Conservation (phyloP, 1,140 invertebrate genomes). For the Trichogramma pretiosum region DNA sequence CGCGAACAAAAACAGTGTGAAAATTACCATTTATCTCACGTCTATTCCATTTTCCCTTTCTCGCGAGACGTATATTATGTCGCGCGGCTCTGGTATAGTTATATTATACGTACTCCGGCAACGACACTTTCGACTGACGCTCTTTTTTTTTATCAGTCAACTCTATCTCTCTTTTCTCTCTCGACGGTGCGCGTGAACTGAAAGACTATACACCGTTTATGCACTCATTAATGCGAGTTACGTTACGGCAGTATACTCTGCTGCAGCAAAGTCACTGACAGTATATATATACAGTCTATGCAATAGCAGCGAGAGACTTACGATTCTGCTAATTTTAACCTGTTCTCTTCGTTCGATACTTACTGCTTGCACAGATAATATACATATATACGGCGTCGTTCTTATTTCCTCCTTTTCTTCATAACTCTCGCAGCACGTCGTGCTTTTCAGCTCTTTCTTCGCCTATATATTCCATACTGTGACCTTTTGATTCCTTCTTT, state of each 20-base stretch:
- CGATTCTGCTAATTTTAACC: slow-evolving; percentile 23
- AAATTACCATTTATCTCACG: slow-evolving; percentile 2
- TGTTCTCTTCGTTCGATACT: neutral
- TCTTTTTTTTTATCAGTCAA: no score
- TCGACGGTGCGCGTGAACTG: no score
- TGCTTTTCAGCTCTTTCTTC: neutral
- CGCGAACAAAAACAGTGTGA: slow-evolving; percentile 5
- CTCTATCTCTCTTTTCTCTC: no score
- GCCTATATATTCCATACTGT: no score
- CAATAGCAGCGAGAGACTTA: no score
- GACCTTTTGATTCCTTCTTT: no score
- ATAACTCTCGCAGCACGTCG: neutral
- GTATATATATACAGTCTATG: slow-evolving; percentile 17
- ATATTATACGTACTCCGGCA: no score
- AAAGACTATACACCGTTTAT: slow-evolving; percentile 30
- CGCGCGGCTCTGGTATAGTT: no score
- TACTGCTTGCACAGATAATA: neutral
- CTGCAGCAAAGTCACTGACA: neutral
- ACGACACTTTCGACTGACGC: no score
- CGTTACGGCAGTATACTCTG: slow-evolving; percentile 23
- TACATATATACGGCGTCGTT: no score
- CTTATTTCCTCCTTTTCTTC: neutral
- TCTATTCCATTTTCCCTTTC: neutral
- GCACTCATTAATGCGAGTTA: slow-evolving; percentile 35
- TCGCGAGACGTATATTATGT: no score